phyloP scores from a whole-genome alignment of 2,888 invertebrate genomes.

The Caenorhabditis japonica region DNA sequence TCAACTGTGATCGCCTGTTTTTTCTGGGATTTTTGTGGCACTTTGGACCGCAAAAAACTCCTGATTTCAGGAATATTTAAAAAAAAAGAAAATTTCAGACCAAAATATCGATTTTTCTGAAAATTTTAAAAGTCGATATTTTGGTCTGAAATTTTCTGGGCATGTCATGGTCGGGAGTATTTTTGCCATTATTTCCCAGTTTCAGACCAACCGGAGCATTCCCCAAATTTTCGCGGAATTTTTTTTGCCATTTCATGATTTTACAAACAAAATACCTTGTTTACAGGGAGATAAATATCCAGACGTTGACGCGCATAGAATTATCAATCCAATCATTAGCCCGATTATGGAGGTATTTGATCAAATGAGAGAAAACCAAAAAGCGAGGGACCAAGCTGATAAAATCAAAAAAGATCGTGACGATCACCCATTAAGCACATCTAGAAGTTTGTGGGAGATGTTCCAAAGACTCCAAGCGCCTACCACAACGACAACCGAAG shows the following conservation, averaged over 20 bases:
- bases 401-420: slow-evolving; percentile 51
- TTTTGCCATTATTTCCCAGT: no score
- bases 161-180: no score
- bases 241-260: not conserved
- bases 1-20: no score
- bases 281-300: slow-evolving; percentile 52
- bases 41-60: no score
- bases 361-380: slow-evolving; percentile 63
- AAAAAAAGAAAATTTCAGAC: no score
- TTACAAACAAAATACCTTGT: not conserved
- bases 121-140: no score
- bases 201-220: no score
- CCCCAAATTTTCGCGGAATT: no score
- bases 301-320: slow-evolving; percentile 68
- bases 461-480: slow-evolving; percentile 58
- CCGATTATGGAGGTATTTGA: slow-evolving; percentile 70
- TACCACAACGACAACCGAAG: slow-evolving; percentile 64
- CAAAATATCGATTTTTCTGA: no score
- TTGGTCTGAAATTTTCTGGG: no score
- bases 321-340: slow-evolving; percentile 67
- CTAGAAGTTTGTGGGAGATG: slow-evolving; percentile 62
- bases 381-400: slow-evolving; percentile 60
- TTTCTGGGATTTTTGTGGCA: no score
- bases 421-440: slow-evolving; percentile 54
- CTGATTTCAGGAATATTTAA: no score